Evolutionary conservation across 2,888 invertebrate genomes (phyloP).

Genomic region (Cheiracanthium punctorium): DNA sequence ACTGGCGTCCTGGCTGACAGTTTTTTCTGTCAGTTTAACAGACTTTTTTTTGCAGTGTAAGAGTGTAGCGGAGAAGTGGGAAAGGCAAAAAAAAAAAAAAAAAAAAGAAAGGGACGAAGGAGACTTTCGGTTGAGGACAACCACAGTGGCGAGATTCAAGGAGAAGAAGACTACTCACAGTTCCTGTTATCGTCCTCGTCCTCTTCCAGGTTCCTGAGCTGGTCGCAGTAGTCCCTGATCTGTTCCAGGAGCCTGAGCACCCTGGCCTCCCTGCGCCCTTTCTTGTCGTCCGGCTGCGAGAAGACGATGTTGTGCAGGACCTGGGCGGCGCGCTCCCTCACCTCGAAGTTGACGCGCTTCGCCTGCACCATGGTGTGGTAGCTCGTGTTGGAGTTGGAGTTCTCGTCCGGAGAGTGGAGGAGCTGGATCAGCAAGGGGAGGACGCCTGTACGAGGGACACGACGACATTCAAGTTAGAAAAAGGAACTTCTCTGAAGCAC

Average conservation of each 20-base stretch:
- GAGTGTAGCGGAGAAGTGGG: too few relatives aligned
- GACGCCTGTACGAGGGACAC: constrained; percentile 87
- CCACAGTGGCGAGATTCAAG: too few relatives aligned
- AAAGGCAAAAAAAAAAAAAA: too few relatives aligned
- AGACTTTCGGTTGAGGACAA: too few relatives aligned
- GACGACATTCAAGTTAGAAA: too few relatives aligned
- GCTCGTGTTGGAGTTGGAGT: constrained; percentile 7
- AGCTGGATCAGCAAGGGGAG: constrained; percentile 93
- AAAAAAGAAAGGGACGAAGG: too few relatives aligned
- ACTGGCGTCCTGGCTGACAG: too few relatives aligned
- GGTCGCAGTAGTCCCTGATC: constrained; percentile 88
- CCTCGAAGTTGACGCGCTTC: constrained; percentile 78
- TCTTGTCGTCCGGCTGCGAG: constrained; percentile 92
- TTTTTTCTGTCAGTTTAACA: too few relatives aligned
- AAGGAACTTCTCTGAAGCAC: too few relatives aligned
- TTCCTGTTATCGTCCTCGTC: constrained; percentile 48
- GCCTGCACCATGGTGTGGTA: constrained; percentile 25
- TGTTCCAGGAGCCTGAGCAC: constrained; percentile 93
- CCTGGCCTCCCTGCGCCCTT: constrained; percentile 90
- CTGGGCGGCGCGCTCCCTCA: constrained; percentile 88
- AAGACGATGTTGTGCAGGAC: constrained; percentile 94
- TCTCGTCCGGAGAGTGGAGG: constrained; percentile 75
- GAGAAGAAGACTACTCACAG: too few relatives aligned
- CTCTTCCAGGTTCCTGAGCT: constrained; percentile 71
- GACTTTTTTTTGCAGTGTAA: too few relatives aligned